Conservation (phyloP, 2,797 vertebrate species). For the Perodicticus potto region DNA sequence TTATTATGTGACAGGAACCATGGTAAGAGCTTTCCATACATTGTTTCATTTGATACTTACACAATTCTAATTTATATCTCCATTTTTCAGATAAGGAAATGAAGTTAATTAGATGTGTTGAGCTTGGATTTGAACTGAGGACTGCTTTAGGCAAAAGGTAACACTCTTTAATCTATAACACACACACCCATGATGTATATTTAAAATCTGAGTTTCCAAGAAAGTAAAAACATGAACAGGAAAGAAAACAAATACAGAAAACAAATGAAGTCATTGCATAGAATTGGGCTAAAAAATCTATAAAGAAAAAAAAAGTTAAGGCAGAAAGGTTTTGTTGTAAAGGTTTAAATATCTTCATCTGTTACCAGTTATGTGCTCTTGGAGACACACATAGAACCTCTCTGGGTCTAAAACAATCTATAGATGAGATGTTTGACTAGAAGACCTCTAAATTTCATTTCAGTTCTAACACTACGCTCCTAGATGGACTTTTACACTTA, state of each 20-base stretch:
- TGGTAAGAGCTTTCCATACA: constrained; percentile 64
- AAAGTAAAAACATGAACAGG: constrained; percentile 29
- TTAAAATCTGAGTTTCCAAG: constrained; percentile 59
- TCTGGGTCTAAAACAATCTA: background rate
- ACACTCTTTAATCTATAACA: constrained; percentile 4
- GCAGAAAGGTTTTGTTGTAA: background rate
- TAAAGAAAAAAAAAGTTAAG: constrained; percentile 32
- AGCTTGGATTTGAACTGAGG: constrained; percentile 55
- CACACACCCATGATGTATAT: background rate
- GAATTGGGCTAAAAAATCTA: background rate
- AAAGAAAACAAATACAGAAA: constrained; percentile 10
- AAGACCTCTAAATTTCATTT: constrained; percentile 43
- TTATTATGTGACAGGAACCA: constrained; percentile 67
- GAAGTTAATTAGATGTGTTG: constrained; percentile 57
- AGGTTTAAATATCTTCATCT: constrained; percentile 1
- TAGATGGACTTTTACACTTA: constrained; percentile 28
- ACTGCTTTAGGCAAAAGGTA: constrained; percentile 54
- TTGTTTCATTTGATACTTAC: constrained; percentile 63
- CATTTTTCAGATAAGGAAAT: constrained; percentile 59
- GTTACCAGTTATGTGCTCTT: background rate
- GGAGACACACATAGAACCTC: background rate
- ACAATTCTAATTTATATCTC: constrained; percentile 46
- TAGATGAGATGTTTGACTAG: background rate
- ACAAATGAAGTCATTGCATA: constrained; percentile 44
- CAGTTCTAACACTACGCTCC: constrained; percentile 13